Evolutionary conservation across 2,888 invertebrate genomes (phyloP), one percentile per base, ranked within the genome.

Genomic region (Agonopterix subpropinquella): DNA sequence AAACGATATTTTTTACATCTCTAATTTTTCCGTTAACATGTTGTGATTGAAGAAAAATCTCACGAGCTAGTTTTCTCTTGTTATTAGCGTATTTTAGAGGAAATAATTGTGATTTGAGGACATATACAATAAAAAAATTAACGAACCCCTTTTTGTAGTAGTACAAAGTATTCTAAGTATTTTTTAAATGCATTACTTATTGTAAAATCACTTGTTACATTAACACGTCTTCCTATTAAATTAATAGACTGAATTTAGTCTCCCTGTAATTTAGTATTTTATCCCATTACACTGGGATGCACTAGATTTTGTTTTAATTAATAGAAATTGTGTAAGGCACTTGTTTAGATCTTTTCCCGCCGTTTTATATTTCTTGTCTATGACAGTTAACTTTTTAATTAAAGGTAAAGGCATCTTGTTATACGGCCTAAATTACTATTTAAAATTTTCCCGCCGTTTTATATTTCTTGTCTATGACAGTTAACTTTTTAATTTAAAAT

Each of bases 201-300:
- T 53, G 47, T 53, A 54, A 51, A 44, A 39, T 51, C 53, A 57
- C 48, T 54, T 64, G 62, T 65, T 69, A 61, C 54, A 59, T 62
- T 59, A 62, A 60, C 59, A 60, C 66, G 85, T 86, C 86, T 87
- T 86, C 86, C 86, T 80, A 67, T 64, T 66, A 65, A 68, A 66
- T 68, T 63, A 58, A 80, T 80, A 84, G 84, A 85, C 84, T 85
- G 84, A 84, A 65, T 62, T 67, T 77, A 80, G 77, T 73, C 72
- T 64, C 69, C 70, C 70, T 62, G 73, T 56, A 64, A 70, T 66
- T 58, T 28, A 28, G 28, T n/a, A 66, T 62, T 55, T 53, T 51
- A 77, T 81, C 83, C 80, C 75, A 66, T 59, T 64, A 62, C 65
- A 69, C 86, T 87, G 86, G 86, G 86, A 84, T 87, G 86, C 86